phyloP scores from a whole-genome alignment of 2,888 invertebrate genomes.

The Panorpa germanica region DNA sequence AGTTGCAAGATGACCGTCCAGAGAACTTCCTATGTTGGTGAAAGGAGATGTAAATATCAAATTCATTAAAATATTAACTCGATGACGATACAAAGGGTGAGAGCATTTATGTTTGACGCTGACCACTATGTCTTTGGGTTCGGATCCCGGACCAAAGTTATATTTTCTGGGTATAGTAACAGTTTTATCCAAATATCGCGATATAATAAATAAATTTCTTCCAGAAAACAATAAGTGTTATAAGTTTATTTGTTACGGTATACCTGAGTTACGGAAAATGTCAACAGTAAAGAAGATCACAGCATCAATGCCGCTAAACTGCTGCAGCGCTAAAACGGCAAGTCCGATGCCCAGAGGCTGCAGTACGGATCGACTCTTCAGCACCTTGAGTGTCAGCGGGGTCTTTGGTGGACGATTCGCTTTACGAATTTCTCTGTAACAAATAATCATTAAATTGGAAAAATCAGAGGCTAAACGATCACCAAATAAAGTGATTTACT shows the following conservation, averaged over 20 bases:
- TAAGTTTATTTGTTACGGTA: neutral
- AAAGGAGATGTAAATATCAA: conserved; percentile 9
- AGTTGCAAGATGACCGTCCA: conserved; percentile 32
- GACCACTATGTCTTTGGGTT: too few relatives aligned
- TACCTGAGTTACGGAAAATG: conserved; percentile 33
- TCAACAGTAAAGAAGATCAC: conserved; percentile 37
- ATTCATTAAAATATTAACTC: conserved; percentile 2
- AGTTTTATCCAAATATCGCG: neutral
- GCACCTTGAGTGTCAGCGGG: conserved; percentile 27
- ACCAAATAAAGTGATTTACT: too few relatives aligned
- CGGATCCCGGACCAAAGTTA: too few relatives aligned
- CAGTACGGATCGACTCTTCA: conserved; percentile 27
- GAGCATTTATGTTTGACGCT: too few relatives aligned
- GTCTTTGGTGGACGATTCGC: conserved; percentile 17
- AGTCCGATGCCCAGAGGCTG: conserved; percentile 30
- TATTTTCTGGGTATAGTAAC: neutral
- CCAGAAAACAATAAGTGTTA: conserved; percentile 2
- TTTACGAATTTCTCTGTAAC: too few relatives aligned
- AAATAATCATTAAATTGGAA: too few relatives aligned
- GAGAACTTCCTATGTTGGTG: conserved; percentile 29
- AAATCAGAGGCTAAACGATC: too few relatives aligned
- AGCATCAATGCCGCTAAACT: conserved; percentile 37
- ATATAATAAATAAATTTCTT: conserved; percentile 3
- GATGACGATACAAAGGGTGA: neutral
- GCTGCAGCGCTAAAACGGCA: conserved; percentile 32